Conservation (phyloP, 2,888 invertebrate species). For the Sussaba pulchella region DNA sequence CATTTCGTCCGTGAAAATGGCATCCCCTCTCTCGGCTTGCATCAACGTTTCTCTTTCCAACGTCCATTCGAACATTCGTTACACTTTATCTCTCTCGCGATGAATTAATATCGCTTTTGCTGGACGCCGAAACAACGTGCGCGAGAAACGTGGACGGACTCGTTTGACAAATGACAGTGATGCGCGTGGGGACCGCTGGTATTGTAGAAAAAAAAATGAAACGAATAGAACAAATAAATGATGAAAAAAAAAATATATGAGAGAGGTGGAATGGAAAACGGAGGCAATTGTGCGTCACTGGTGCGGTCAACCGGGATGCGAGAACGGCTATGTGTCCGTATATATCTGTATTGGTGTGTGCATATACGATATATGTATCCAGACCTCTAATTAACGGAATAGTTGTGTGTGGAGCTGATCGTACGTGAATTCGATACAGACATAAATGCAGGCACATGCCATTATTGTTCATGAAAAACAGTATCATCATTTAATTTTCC, state of each 20-base stretch:
- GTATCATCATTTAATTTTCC: slow-evolving; percentile 26
- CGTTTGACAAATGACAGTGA: slow-evolving; percentile 43
- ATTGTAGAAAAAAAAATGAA: neutral
- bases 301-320: slow-evolving; percentile 1
- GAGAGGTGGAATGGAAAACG: slow-evolving; percentile 29
- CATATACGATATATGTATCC: neutral
- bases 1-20: slow-evolving; percentile 41
- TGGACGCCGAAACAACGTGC: slow-evolving; percentile 4
- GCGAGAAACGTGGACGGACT: neutral
- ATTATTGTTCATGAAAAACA: no score
- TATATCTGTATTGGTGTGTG: neutral
- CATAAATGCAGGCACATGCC: neutral
- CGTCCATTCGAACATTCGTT: slow-evolving; percentile 16
- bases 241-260: slow-evolving; percentile 5
- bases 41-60: slow-evolving; percentile 25
- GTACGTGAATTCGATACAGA: neutral
- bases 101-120: slow-evolving; percentile 50
- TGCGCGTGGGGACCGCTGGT: neutral
- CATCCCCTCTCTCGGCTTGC: slow-evolving; percentile 28
- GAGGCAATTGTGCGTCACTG: slow-evolving; percentile 16
- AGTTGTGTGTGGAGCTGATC: slow-evolving; percentile 3
- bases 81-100: slow-evolving; percentile 25
- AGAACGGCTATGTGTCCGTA: neutral
- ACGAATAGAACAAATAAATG: neutral
- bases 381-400: slow-evolving; percentile 32